A percentile compares a stretch with the other conserved stretches of the same genome.
These are phyloP conservation scores for Gallinago stenura DNA, from an alignment of 2,797 vertebrate species.

Conservation along the genomic window DNA sequence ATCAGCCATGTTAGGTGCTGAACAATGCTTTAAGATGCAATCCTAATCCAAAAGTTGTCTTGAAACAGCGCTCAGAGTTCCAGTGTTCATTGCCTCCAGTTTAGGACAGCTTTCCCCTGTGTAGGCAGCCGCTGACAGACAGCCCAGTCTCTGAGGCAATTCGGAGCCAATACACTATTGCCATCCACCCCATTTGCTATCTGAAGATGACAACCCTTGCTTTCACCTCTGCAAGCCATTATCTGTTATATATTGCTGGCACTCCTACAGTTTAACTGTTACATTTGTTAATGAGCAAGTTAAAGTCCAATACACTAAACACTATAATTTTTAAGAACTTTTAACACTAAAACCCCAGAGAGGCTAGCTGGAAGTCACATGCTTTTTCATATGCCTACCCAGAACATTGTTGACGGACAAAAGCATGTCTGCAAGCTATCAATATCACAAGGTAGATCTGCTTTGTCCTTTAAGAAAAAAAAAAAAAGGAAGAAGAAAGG, in stretches of 20 bases:
- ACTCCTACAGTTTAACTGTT: not conserved
- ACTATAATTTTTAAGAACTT: not conserved
- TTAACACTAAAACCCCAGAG: not conserved
- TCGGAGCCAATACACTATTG: not conserved
- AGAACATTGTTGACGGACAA: not conserved
- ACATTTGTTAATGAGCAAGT: not conserved
- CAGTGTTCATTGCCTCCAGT: not conserved
- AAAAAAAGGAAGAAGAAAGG: rapidly evolving
- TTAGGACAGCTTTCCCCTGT: not conserved
- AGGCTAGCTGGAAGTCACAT: not conserved
- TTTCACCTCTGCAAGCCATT: not conserved
- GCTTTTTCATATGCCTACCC: not conserved
- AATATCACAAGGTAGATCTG: not conserved
- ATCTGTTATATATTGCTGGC: not conserved
- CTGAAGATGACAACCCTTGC: not conserved
- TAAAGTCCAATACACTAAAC: not conserved
- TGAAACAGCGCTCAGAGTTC: not conserved
- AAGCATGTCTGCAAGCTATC: not conserved
- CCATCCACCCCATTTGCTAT: not conserved
- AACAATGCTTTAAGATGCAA: not conserved
- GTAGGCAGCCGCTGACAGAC: not conserved
- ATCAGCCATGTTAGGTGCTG: not conserved
- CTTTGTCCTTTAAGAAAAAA: not conserved
- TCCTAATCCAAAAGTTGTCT: not conserved
- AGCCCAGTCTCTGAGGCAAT: not conserved